Base-by-base conservation (phyloP, 2,113 vertebrate genomes). In the Lanius collurio region DNA sequence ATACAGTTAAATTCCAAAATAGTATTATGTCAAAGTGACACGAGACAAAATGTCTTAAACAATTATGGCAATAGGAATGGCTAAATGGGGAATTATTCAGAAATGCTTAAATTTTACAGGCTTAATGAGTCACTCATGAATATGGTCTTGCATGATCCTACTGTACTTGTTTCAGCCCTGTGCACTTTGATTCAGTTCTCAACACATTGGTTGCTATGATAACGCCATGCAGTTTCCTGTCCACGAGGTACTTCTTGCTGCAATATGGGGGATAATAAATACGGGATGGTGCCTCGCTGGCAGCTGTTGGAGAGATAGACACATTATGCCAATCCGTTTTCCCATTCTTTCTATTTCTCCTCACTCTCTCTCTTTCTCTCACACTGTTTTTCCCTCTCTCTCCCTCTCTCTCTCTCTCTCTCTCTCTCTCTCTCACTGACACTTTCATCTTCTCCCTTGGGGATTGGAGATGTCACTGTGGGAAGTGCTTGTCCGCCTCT, bases 361-460 rank as follows among this genome's bases (percentile, higher is more conserved):
- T 81, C 71, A 63, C 83, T 75, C 73, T 80, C 67, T 83, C 52
- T 50, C 80, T 94, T 92, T 82, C 90, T 90, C 64, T 89, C 70
- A 85, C 63, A 87, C 78, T 89, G 91, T 94, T 94, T 97, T 88
- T 94, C 96, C 97, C 97, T 97, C 78, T 67, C 80, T 74, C 91
- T 96, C 95, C 94, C 87, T 94, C 94, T 97, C 97, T 97, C 78
- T 67, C 80, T 76, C 91, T 96, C 95, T 94, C 87, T 94, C 94
- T 97, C 97, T 97, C 96, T 95, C 31, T 26, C 86, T 87, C 91
- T 98, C 97, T 98, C 87, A 80, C 93, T 79, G 87, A 96, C 95
- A 96, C 97, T 98, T 98, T 98, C 98, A 98, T 98, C 98, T 98
- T 98, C 98, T 98, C 98, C 98, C 98, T 98, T 96, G 74, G 98